Percentiles rank a stretch among this genome's conserved stretches.
Evolutionary conservation across 2,797 vertebrate genomes (phyloP).

Genomic region (Sebastes cheni): DNA sequence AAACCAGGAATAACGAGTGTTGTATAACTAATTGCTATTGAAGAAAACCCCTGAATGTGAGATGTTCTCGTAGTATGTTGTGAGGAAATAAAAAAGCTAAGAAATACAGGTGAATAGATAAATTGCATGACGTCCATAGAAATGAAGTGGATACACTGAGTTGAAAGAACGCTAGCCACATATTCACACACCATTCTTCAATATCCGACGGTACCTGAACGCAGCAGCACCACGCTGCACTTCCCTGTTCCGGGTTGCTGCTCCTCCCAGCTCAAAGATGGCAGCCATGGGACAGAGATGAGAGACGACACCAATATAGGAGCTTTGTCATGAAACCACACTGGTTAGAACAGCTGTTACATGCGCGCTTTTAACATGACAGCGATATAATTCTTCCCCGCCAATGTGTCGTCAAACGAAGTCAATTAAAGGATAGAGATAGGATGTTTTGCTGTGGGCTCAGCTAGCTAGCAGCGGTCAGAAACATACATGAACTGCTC

Average conservation of each 20-base stretch:
- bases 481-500: conserved; percentile 52
- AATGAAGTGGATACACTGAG: conserved; percentile 67
- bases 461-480: conserved; percentile 70
- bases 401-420: conserved; percentile 29
- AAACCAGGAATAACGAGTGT: neutral
- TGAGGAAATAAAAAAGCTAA: conserved; percentile 72
- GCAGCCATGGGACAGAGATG: conserved; percentile 65
- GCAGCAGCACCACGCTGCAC: conserved; percentile 40
- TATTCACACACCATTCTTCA: conserved; percentile 60
- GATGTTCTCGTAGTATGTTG: conserved; percentile 63
- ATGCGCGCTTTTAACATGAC: conserved; percentile 26
- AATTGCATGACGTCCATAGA: conserved; percentile 77
- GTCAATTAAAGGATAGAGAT: conserved; percentile 29
- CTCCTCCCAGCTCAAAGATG: conserved; percentile 77
- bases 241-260: conserved; percentile 63
- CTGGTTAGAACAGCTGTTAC: neutral
- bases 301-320: conserved; percentile 58
- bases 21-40: conserved; percentile 72
- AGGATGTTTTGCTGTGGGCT: conserved; percentile 60
- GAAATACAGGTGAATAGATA: conserved; percentile 83
- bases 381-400: neutral
- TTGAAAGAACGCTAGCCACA: conserved; percentile 64
- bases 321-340: conserved; percentile 52
- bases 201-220: conserved; percentile 17
- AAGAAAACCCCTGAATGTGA: conserved; percentile 71